Base-by-base conservation (phyloP, 2,113 vertebrate species). In the Hemiscyllium ocellatum region DNA sequence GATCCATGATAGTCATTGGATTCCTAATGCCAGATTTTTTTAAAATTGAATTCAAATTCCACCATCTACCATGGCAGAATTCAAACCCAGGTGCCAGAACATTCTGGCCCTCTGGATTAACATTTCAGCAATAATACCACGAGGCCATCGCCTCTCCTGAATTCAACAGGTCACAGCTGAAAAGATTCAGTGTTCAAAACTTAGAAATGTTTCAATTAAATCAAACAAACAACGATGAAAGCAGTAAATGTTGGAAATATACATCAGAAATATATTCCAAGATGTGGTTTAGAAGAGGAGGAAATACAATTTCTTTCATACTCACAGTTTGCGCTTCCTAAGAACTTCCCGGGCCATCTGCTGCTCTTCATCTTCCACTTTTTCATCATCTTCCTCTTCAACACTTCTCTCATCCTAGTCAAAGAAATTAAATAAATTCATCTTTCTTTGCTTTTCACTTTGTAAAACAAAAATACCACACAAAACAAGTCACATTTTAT, bases 261-360 rank as follows among this genome's bases (percentile, higher is more conserved):
- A 93, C 1, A 42, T n/a, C 20, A 93, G 5, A 66, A 26, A n/a
- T 61, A 37, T 66, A 52, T 24, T 3, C 22, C 66, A 93, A 65
- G 65, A 61, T 19, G n/a, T 22, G 17, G n/a, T 8, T 93, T 65
- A 22, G 61, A 93, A 61, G 87, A 29, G 5, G 56, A 17, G 33
- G n/a, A 68, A 66, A 61, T 56, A 33, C 29, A 95, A 80, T 68
- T n/a, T 15, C 10, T 37, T 0, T 61, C 33, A 86, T 15, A 96
- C 97, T 97, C 97, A 99, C 99, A 99, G 98, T 97, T 98, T 99
- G 96, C 98, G 98, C 97, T 97, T 98, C 24, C 95, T 96, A 22
- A 95, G 95, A 76, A 96, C 96, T 0, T 96, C 97, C 0, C 22
- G 97, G 2, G 97, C 97, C 19, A 98, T 97, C 78, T 98, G 96